phyloP scores from a whole-genome alignment of 2,113 vertebrate species.

The Platysteira castanea region DNA sequence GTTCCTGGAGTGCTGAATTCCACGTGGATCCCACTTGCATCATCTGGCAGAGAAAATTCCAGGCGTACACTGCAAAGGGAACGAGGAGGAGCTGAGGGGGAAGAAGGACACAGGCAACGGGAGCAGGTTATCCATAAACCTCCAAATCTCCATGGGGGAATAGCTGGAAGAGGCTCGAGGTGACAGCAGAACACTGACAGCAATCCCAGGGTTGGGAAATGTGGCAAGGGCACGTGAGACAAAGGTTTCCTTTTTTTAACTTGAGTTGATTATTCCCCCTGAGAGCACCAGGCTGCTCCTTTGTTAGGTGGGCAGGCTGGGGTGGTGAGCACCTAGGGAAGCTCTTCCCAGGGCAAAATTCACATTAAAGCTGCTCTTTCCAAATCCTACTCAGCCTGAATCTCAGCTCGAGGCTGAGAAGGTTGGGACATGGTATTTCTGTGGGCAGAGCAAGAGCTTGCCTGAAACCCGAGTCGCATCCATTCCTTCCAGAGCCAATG shows the following conservation, averaged over 20 bases:
- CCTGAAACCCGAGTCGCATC: slow-evolving; percentile 10
- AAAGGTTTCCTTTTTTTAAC: background rate
- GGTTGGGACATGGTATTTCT: background rate
- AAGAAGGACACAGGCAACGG: background rate
- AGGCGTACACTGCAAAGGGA: background rate
- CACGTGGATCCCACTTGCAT: background rate
- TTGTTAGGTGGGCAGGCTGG: background rate
- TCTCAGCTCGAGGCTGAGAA: background rate
- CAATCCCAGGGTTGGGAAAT: background rate
- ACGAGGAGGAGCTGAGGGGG: background rate
- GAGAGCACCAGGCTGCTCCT: background rate
- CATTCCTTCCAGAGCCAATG: background rate
- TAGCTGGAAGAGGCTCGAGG: background rate
- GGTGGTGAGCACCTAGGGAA: background rate
- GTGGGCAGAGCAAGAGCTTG: background rate
- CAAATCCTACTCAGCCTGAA: background rate
- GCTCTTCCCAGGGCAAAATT: background rate
- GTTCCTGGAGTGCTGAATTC: background rate
- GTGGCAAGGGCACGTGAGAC: background rate
- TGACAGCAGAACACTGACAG: background rate
- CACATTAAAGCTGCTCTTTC: background rate
- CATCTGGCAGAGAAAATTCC: background rate
- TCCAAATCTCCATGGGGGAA: background rate
- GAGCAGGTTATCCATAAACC: background rate
- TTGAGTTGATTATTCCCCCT: background rate